A percentile compares a stretch with the other conserved stretches of the same genome.
Conservation (phyloP, 1,140 invertebrate species). For the Drosophila sp. region DNA sequence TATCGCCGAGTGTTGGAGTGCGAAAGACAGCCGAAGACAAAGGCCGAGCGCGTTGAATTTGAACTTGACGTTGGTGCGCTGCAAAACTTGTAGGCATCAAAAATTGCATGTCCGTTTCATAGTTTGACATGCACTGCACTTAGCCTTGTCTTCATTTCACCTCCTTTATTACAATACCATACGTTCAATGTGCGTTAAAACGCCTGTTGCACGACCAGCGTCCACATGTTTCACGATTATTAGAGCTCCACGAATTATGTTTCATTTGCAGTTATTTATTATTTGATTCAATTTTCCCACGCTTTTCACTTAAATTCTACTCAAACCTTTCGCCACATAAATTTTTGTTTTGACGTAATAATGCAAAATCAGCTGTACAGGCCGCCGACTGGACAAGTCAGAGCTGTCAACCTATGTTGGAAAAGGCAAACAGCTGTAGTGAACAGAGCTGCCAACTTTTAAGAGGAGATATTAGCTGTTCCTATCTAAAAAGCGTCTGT, state of each 20-base stretch:
- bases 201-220: slow-evolving; percentile 18
- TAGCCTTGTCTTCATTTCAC: slow-evolving; percentile 13
- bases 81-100: slow-evolving; percentile 6
- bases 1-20: slow-evolving; percentile 24
- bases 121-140: slow-evolving; percentile 41
- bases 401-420: slow-evolving; percentile 39
- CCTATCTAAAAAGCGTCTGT: too few relatives aligned
- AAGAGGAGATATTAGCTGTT: too few relatives aligned
- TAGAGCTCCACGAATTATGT: background rate
- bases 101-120: slow-evolving; percentile 32
- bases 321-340: slow-evolving; percentile 48
- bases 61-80: slow-evolving; percentile 54
- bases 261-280: background rate
- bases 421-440: too few relatives aligned
- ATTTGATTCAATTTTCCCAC: slow-evolving; percentile 2
- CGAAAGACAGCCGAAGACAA: slow-evolving; percentile 23
- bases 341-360: slow-evolving; percentile 76
- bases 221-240: slow-evolving; percentile 30
- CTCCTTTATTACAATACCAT: slow-evolving; percentile 12
- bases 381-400: slow-evolving; percentile 8
- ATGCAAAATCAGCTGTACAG: slow-evolving; percentile 58
- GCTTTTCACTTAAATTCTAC: slow-evolving; percentile 55
- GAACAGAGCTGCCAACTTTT: background rate
- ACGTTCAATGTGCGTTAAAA: slow-evolving; percentile 10
- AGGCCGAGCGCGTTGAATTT: slow-evolving; percentile 34